Percentiles rank a stretch among this genome's conserved stretches.
Conservation (phyloP, 1,140 invertebrate species). For the Teleogryllus occipitalis region DNA sequence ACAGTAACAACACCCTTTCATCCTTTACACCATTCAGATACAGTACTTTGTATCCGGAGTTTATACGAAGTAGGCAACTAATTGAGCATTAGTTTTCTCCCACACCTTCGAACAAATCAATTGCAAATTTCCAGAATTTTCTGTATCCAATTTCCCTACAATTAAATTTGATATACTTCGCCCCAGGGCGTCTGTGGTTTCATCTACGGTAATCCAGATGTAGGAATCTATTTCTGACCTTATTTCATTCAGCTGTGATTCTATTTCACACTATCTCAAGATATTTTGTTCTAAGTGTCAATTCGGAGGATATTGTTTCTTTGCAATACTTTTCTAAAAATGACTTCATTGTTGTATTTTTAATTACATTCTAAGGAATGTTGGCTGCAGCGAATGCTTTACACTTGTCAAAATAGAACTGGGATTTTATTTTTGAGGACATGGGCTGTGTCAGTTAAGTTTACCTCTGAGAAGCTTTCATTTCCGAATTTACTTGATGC, state of each 20-base stretch:
- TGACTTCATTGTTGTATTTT: conserved; percentile 10
- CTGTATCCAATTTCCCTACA: too few relatives aligned
- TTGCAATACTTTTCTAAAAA: conserved; percentile 10
- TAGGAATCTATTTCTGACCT: not conserved
- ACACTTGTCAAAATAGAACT: conserved; percentile 6
- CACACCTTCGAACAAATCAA: too few relatives aligned
- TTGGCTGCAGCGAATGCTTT: not conserved
- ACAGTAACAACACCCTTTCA: not conserved
- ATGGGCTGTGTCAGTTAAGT: not conserved
- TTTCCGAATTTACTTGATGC: not conserved
- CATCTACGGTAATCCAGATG: not conserved
- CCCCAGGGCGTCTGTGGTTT: not conserved
- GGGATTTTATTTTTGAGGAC: not conserved
- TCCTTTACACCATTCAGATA: conserved; percentile 2
- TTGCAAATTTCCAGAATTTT: too few relatives aligned
- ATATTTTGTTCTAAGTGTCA: not conserved
- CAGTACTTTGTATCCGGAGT: not conserved
- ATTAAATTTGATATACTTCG: conserved; percentile 2
- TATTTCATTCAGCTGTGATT: not conserved
- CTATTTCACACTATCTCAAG: too few relatives aligned
- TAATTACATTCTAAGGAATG: not conserved
- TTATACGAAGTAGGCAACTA: too few relatives aligned
- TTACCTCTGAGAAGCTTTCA: not conserved
- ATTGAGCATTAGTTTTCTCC: too few relatives aligned
- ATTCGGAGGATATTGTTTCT: not conserved